Percentiles rank a stretch among this genome's conserved stretches.
Evolutionary conservation across 2,888 invertebrate species (phyloP).

Genomic region (Ophioninae sp.): DNA sequence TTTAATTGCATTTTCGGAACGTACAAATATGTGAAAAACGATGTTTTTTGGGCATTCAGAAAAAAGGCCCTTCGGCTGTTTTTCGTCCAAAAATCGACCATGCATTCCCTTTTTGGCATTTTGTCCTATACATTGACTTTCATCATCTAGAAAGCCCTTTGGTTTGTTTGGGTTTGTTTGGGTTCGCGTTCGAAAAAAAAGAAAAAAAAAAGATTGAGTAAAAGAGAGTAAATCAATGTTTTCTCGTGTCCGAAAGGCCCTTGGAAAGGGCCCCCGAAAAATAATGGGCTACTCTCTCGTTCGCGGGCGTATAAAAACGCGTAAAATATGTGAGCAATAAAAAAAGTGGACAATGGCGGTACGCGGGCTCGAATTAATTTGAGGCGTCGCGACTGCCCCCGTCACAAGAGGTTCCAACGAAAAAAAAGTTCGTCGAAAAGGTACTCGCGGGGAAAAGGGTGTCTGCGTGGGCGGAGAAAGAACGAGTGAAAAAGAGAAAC

Average conservation of each 20-base stretch:
- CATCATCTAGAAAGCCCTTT: too few species aligned
- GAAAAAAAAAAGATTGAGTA: not conserved
- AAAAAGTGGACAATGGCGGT: constrained; percentile 77
- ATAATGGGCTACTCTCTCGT: constrained; percentile 61
- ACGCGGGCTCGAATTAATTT: constrained; percentile 77
- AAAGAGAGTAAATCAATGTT: not conserved
- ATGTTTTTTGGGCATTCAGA: too few species aligned
- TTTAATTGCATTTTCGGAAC: too few species aligned
- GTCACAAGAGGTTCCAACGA: constrained; percentile 48
- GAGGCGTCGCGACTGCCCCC: constrained; percentile 63
- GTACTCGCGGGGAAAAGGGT: constrained; percentile 19
- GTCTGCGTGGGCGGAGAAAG: constrained; percentile 51
- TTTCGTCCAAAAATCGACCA: too few species aligned
- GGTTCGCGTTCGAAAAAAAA: too few species aligned
- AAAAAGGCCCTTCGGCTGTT: too few species aligned
- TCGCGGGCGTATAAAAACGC: constrained; percentile 66
- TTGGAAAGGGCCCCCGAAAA: constrained; percentile 47
- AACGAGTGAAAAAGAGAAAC: constrained; percentile 26
- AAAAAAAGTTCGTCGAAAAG: constrained; percentile 43
- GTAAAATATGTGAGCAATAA: constrained; percentile 79
- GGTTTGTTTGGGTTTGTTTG: not conserved
- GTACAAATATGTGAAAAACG: too few species aligned
- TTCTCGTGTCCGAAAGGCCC: not conserved
- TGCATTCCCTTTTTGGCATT: too few species aligned
- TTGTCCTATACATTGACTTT: too few species aligned